Conservation (phyloP, 2,888 invertebrate species). For the Diarsia dahlii region DNA sequence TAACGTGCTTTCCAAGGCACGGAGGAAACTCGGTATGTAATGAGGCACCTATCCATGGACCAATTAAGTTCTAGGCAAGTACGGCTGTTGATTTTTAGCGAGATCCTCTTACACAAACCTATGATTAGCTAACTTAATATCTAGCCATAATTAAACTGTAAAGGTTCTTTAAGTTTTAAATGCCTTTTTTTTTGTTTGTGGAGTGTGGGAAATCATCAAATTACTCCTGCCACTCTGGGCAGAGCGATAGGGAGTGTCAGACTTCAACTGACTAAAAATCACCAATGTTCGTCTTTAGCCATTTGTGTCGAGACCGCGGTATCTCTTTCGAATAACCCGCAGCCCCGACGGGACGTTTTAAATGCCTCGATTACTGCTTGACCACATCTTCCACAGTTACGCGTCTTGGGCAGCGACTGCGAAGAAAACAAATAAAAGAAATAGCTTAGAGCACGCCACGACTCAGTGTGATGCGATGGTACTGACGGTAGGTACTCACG, state of each 20-base stretch:
- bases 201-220: no score
- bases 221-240: no score
- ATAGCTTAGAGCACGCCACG: neutral
- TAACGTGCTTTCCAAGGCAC: neutral
- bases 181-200: no score
- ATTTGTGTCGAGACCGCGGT: no score
- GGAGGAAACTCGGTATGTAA: neutral
- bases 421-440: neutral
- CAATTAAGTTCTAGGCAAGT: neutral
- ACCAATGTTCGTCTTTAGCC: no score
- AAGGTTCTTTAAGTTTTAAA: neutral
- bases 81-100: neutral
- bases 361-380: neutral
- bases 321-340: no score
- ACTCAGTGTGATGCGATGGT: neutral
- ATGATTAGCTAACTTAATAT: neutral
- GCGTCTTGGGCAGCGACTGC: neutral
- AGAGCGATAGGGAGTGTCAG: no score
- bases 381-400: neutral
- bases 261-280: no score
- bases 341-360: no score
- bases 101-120: neutral
- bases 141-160: neutral
- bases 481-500: neutral
- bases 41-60: neutral